These are phyloP conservation scores for Blastobasis adustella DNA, from an alignment of 2,888 invertebrate genomes.

Conservation along the genomic window DNA sequence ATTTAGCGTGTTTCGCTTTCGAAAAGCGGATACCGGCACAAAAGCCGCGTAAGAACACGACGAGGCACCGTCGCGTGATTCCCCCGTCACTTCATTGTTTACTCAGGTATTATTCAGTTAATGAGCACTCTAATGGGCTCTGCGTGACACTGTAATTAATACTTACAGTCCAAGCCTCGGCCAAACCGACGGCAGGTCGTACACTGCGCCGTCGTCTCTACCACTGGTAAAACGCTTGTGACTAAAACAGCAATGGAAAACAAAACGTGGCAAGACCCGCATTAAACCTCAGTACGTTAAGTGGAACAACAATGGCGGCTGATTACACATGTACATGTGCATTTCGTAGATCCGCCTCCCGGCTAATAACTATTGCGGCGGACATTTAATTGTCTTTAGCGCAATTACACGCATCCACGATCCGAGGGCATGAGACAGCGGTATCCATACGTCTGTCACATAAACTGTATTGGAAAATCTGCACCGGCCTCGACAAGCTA, in stretches of 20 bases:
- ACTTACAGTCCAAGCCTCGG: conserved; percentile 13
- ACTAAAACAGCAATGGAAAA: too few relatives aligned
- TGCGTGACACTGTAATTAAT: conserved; percentile 57
- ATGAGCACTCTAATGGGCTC: conserved; percentile 49
- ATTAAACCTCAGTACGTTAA: conserved; percentile 5
- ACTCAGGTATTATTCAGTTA: conserved; percentile 53
- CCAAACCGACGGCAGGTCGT: too few relatives aligned
- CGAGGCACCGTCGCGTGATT: conserved; percentile 61
- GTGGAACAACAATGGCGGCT: conserved; percentile 22
- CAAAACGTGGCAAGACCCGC: too few relatives aligned
- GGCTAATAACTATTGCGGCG: conserved; percentile 47
- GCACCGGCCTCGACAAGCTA: conserved; percentile 24
- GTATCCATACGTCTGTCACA: conserved; percentile 49
- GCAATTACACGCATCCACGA: conserved; percentile 70
- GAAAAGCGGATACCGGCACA: conserved; percentile 31
- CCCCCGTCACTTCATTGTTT: conserved; percentile 54
- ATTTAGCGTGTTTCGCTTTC: conserved; percentile 37
- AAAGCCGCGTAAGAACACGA: conserved; percentile 31
- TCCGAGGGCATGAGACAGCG: conserved; percentile 48
- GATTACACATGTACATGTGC: conserved; percentile 25
- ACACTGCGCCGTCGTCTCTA: too few relatives aligned
- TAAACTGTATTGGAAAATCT: background rate
- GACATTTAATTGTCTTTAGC: conserved; percentile 48
- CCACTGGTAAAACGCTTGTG: too few relatives aligned
- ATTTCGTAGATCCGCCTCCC: conserved; percentile 24